Evolutionary conservation across 2,113 vertebrate species (phyloP).

Genomic region (Lasiurus borealis): DNA sequence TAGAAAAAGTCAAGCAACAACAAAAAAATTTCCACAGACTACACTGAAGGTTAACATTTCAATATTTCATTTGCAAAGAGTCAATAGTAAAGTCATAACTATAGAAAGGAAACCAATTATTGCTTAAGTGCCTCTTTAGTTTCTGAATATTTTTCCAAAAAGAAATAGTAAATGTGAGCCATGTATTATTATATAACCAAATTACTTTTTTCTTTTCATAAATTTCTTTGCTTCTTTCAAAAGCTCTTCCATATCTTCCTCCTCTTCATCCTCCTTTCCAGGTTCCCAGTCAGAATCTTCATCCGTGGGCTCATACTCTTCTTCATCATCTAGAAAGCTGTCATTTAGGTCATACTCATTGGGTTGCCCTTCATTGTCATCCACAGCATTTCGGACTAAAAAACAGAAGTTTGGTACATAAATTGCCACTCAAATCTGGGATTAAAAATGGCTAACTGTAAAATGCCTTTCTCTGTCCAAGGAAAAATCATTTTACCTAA

Average conservation of each 20-base stretch:
- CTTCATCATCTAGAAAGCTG: slow-evolving; percentile 86
- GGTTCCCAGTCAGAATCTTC: slow-evolving; percentile 91
- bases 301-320: slow-evolving; percentile 86
- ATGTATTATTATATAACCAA: neutral
- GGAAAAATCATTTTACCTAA: slow-evolving; percentile 17
- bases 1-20: slow-evolving; percentile 20
- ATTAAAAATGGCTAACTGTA: neutral
- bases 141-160: neutral
- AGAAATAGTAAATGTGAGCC: slow-evolving; percentile 4
- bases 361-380: slow-evolving; percentile 70
- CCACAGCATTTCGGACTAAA: slow-evolving; percentile 77
- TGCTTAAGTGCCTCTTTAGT: neutral
- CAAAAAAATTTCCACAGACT: neutral
- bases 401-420: slow-evolving; percentile 40
- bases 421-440: neutral
- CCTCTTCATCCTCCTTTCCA: slow-evolving; percentile 84
- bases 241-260: slow-evolving; percentile 84
- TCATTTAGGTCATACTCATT: slow-evolving; percentile 83
- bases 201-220: slow-evolving; percentile 86
- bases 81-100: slow-evolving; percentile 40
- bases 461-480: neutral
- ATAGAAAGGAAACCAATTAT: slow-evolving; percentile 46
- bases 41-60: neutral
- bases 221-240: slow-evolving; percentile 84
- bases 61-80: neutral